A percentile compares a stretch with the other conserved stretches of the same genome.
phyloP scores from a whole-genome alignment of 2,113 vertebrate genomes.

The Scolopax mira region DNA sequence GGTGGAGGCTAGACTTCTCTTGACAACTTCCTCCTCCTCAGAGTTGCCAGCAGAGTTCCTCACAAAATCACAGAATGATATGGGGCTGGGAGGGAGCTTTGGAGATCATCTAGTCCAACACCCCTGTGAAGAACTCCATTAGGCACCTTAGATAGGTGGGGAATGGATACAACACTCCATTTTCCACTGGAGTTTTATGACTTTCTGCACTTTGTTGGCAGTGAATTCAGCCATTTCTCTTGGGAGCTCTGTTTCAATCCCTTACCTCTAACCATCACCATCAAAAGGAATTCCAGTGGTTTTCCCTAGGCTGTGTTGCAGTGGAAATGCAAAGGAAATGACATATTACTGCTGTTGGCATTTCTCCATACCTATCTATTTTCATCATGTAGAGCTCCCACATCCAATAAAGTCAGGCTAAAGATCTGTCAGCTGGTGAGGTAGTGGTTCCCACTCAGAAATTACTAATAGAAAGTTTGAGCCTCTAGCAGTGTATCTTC shows the following conservation, averaged over 20 bases:
- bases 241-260: not conserved
- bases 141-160: not conserved
- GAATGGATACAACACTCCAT: not conserved
- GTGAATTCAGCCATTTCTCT: not conserved
- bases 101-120: too few species aligned
- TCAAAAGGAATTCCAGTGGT: not conserved
- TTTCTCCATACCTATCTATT: not conserved
- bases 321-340: not conserved
- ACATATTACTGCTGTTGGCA: not conserved
- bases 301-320: not conserved
- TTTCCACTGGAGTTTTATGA: not conserved
- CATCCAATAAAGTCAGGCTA: not conserved
- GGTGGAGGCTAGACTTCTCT: not conserved
- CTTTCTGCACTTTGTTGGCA: not conserved
- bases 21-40: fast-evolving
- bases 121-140: not conserved
- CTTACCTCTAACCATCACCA: not conserved
- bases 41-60: not conserved
- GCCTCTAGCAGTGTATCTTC: not conserved
- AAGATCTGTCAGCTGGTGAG: not conserved
- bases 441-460: not conserved
- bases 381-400: not conserved
- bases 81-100: too few species aligned
- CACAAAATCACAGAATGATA: not conserved
- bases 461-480: not conserved